phyloP scores from a whole-genome alignment of 2,113 vertebrate species.

The Ceyx margarethae region DNA sequence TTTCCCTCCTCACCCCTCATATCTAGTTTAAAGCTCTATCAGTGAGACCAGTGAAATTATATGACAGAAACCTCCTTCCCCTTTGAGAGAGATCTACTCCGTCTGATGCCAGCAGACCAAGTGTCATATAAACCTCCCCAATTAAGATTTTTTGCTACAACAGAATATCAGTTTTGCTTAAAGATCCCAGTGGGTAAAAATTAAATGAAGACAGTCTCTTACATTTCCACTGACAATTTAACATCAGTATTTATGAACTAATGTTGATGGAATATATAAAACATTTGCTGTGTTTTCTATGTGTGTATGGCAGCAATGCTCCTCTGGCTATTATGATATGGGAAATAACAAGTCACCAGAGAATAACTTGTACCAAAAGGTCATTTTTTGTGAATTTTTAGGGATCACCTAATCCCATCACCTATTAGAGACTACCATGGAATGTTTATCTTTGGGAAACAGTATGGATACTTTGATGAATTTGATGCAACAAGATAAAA shows the following conservation, averaged over 20 bases:
- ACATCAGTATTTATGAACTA: neutral
- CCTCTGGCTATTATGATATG: neutral
- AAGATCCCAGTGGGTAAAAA: neutral
- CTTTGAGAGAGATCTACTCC: too few species aligned
- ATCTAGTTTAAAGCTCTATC: too few species aligned
- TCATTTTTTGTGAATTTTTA: neutral
- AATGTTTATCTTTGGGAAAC: neutral
- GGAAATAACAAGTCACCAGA: neutral
- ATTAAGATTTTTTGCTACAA: neutral
- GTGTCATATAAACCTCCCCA: neutral
- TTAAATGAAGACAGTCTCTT: neutral
- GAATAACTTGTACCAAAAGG: neutral
- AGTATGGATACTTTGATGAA: neutral
- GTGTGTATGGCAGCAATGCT: neutral
- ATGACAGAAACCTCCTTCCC: too few species aligned
- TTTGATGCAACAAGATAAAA: neutral
- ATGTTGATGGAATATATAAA: neutral
- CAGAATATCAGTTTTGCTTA: neutral
- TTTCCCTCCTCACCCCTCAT: too few species aligned
- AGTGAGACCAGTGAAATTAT: too few species aligned
- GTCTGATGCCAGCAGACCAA: too few species aligned
- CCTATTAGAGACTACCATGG: neutral
- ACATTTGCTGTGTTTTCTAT: neutral
- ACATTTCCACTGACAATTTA: neutral
- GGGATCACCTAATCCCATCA: neutral